Evolutionary conservation across 2,113 vertebrate genomes (phyloP), one percentile per base, ranked within the genome.

Genomic region (Plectropomus leopardus): DNA sequence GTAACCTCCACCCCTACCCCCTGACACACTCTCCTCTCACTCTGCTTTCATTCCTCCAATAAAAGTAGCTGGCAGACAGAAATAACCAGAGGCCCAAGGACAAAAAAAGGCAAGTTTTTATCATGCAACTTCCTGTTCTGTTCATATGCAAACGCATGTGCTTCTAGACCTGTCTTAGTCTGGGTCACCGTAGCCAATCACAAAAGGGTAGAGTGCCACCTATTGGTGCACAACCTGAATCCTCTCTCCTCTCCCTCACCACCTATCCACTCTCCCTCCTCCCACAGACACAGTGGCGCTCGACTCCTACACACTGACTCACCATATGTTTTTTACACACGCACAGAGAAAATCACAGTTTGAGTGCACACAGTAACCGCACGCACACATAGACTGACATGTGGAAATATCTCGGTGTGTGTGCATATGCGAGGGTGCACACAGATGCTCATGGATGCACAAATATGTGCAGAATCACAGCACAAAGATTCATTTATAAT

Each of bases 161-260:
- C 71, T 61, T 59, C 47, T 68, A 72, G 73, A 72, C 72, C 58
- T 58, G 63, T 69, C 34, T 76, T 60, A 32, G 68, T 85, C 78
- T 89, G 69, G 84, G 86, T 91, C 87, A 90, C 68, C 50, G 40
- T 74, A 82, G 75, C 78, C 79, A 88, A 90, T 94, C 91, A 94
- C 72, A 80, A 94, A 93, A 95, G 94, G 88, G 91, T 94, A 95
- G 90, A 92, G 94, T 93, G 95, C 94, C 95, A 93, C 94, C 94
- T 95, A 92, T 94, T 93, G 95, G 94, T 87, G 75, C 71, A 80
- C 76, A 86, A 85, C 75, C 88, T 73, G 66, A 69, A 88, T 90
- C 85, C 83, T 83, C 69, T 79, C 34, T 77, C 50, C 53, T 84
- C 70, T 83, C 50, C 53, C 23, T 53, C 75, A 51, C 58, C 72